A percentile compares a stretch with the other conserved stretches of the same genome.
Conservation (phyloP, 1,140 invertebrate genomes). For the Diorhabda sublineata region DNA sequence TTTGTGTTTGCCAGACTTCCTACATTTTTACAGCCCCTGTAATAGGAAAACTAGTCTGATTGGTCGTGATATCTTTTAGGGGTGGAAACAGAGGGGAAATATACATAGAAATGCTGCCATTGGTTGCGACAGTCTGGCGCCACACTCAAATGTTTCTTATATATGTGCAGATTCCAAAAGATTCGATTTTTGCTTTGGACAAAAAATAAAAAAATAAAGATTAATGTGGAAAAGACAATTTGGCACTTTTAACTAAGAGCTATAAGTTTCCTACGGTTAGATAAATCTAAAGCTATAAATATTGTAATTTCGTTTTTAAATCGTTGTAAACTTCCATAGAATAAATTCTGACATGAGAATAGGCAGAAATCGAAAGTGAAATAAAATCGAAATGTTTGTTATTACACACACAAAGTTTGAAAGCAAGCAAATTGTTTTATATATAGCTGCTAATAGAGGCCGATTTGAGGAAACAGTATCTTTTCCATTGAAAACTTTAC, state of each 20-base stretch:
- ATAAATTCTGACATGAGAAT: no score
- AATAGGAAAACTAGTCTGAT: constrained; percentile 1
- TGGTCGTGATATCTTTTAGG: constrained; percentile 7
- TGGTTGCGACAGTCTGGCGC: constrained; percentile 18
- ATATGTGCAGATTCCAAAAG: constrained; percentile 3
- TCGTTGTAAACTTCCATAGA: neutral
- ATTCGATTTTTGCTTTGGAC: constrained; percentile 6
- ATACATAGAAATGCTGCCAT: neutral
- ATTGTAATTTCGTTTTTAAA: neutral
- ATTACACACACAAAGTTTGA: no score
- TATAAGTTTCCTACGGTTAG: neutral
- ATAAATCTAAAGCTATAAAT: neutral
- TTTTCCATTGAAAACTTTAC: no score
- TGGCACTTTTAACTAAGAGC: neutral
- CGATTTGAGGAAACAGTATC: no score
- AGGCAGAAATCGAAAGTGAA: no score
- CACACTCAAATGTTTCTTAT: constrained; percentile 19
- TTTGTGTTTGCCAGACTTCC: constrained; percentile 15
- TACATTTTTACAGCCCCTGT: constrained; percentile 12
- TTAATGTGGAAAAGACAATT: neutral
- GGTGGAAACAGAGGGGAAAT: constrained; percentile 1
- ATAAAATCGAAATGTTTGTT: no score
- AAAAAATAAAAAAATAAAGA: constrained; percentile 7
- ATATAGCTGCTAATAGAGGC: no score
- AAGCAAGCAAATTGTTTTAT: no score